Evolutionary conservation across 1,140 invertebrate species (phyloP), one percentile per base, ranked within the genome.

Genomic region (Brachionus rotundiformis): DNA sequence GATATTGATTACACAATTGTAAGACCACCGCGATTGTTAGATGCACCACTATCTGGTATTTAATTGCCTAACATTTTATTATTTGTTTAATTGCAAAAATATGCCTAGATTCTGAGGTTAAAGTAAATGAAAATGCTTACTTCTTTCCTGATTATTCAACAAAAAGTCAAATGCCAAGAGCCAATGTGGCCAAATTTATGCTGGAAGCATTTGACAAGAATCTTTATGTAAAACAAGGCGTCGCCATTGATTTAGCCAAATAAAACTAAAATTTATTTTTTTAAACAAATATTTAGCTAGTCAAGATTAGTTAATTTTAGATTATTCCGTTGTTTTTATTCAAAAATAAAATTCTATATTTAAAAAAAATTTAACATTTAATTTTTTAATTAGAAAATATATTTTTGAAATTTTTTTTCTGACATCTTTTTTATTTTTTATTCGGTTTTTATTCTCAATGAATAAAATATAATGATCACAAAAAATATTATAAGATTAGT

Each of bases 1-100:
- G 87, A 86, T 82, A 82, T 88, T 33, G 83, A 86, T 82, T 88
- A 85, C 82, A 87, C 87, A 0, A 84, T 87, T 6, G 86, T 88
- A 11, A 83, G 85, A 65, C 87, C 87, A 3, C 84, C 85, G 3
- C 84, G 84, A 6, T 84, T 88, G 7, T 82, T 54, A 4, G 83
- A 85, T 54, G 36, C 82, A 13, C 82, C 83, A 8, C 41, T 73
- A 39, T 82, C 54, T 63, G 85, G 84, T 85, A 82, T n/a, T n/a
- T n/a, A n/a, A n/a, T n/a, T n/a, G n/a, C n/a, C n/a, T n/a, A n/a
- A n/a, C n/a, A n/a, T n/a, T n/a, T n/a, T n/a, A n/a, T n/a, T n/a
- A n/a, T n/a, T n/a, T n/a, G n/a, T n/a, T n/a, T n/a, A n/a, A n/a
- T n/a, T n/a, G n/a, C n/a, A 10, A 31, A 44, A 80, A n/a, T 33